These are phyloP conservation scores for Poecilobothrus nobilitatus DNA, from an alignment of 2,888 invertebrate genomes.

Conservation along the genomic window DNA sequence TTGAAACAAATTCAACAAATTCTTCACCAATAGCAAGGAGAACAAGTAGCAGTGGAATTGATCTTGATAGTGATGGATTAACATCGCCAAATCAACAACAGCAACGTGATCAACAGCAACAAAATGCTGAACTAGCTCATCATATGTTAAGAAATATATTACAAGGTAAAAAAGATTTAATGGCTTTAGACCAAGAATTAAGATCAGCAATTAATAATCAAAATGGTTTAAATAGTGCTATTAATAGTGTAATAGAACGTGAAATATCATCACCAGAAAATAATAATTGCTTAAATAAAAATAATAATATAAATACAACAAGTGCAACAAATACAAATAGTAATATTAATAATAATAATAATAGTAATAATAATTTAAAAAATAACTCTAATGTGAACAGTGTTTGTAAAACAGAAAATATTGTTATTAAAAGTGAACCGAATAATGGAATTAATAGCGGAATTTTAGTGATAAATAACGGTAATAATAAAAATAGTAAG, in stretches of 20 bases:
- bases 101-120: slow-evolving; percentile 30
- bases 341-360: slow-evolving; percentile 52
- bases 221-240: slow-evolving; percentile 20
- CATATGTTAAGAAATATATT: slow-evolving; percentile 85
- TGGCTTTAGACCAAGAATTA: slow-evolving; percentile 63
- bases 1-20: slow-evolving; percentile 25
- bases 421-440: slow-evolving; percentile 28
- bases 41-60: slow-evolving; percentile 36
- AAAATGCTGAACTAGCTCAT: slow-evolving; percentile 56
- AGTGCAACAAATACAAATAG: slow-evolving; percentile 36
- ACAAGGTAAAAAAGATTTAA: slow-evolving; percentile 77
- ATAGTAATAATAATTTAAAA: slow-evolving; percentile 43
- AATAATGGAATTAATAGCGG: slow-evolving; percentile 29
- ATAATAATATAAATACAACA: slow-evolving; percentile 29
- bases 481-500: slow-evolving; percentile 11
- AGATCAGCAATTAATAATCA: slow-evolving; percentile 48
- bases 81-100: slow-evolving; percentile 30
- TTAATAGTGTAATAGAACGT: slow-evolving; percentile 13
- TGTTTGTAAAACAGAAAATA: slow-evolving; percentile 31
- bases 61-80: slow-evolving; percentile 45
- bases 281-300: slow-evolving; percentile 40
- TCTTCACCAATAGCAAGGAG: slow-evolving; percentile 28
- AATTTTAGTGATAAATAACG: slow-evolving; percentile 26
- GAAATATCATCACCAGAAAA: slow-evolving; percentile 38
- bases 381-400: slow-evolving; percentile 45